These are phyloP conservation scores for Drosophila dives DNA, from an alignment of 2,888 invertebrate species.

Conservation along the genomic window DNA sequence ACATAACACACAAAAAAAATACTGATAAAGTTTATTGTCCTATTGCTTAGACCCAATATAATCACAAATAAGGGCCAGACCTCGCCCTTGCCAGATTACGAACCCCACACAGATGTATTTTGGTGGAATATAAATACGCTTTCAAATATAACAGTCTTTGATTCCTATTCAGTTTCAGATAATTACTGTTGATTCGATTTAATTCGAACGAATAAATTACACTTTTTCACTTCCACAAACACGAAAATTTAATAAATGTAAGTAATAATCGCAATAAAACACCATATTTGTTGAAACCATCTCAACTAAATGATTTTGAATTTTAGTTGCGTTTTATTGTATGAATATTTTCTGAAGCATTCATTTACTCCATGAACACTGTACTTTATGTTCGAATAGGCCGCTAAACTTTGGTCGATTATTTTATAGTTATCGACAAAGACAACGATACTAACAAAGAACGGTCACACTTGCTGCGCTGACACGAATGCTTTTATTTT, in stretches of 20 bases:
- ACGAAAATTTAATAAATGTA: background rate
- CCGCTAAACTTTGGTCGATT: background rate
- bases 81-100: slow-evolving; percentile 49
- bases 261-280: background rate
- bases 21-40: too few species aligned
- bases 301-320: background rate
- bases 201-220: background rate
- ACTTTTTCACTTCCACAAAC: background rate
- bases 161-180: background rate
- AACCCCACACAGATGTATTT: background rate
- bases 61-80: slow-evolving; percentile 23
- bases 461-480: too few species aligned
- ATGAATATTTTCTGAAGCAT: background rate
- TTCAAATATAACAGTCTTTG: slow-evolving; percentile 11
- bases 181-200: background rate
- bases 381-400: slow-evolving; percentile 1
- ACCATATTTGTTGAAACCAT: background rate
- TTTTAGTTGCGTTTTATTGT: background rate
- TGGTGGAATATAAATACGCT: background rate
- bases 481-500: background rate
- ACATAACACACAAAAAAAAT: too few species aligned
- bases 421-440: too few species aligned
- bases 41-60: background rate
- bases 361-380: background rate
- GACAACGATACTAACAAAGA: too few species aligned